phyloP scores from a whole-genome alignment of 2,797 vertebrate genomes.

The Otolemur crassicaudatus region DNA sequence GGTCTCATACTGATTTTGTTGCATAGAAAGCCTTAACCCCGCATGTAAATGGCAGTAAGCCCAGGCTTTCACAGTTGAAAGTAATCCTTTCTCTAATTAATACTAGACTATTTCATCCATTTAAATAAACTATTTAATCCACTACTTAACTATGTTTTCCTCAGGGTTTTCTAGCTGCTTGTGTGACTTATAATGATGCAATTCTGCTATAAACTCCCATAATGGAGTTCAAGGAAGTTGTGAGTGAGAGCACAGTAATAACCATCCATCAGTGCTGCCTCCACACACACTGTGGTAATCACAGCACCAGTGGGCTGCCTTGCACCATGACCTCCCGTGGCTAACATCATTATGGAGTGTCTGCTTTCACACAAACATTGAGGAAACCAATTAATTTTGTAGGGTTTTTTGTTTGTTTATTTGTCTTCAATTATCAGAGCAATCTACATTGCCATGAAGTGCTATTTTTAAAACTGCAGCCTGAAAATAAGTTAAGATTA shows the following conservation, averaged over 20 bases:
- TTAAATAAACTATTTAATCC: constrained; percentile 69
- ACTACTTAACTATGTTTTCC: constrained; percentile 61
- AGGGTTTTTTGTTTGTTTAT: no score
- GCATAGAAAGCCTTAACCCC: not conserved
- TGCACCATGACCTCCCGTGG: constrained; percentile 58
- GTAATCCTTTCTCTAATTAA: constrained; percentile 68
- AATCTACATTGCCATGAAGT: constrained; percentile 65
- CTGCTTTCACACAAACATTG: constrained; percentile 41
- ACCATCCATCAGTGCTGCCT: constrained; percentile 63
- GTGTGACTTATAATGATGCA: constrained; percentile 61
- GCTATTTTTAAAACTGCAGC: constrained; percentile 31
- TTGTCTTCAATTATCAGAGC: constrained; percentile 71
- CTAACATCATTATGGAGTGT: constrained; percentile 71
- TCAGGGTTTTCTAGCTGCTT: constrained; percentile 68
- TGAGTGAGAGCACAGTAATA: constrained; percentile 73
- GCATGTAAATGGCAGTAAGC: constrained; percentile 18
- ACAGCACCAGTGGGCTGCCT: constrained; percentile 62
- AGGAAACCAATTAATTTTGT: constrained; percentile 58
- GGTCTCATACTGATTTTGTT: not conserved
- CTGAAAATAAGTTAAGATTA: not conserved
- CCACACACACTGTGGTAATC: constrained; percentile 53
- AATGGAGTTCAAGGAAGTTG: constrained; percentile 73
- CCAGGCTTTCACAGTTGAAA: constrained; percentile 48
- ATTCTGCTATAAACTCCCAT: constrained; percentile 68
- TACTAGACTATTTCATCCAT: constrained; percentile 65